phyloP scores from a whole-genome alignment of 1,140 invertebrate genomes.

The Megathymus violae region DNA sequence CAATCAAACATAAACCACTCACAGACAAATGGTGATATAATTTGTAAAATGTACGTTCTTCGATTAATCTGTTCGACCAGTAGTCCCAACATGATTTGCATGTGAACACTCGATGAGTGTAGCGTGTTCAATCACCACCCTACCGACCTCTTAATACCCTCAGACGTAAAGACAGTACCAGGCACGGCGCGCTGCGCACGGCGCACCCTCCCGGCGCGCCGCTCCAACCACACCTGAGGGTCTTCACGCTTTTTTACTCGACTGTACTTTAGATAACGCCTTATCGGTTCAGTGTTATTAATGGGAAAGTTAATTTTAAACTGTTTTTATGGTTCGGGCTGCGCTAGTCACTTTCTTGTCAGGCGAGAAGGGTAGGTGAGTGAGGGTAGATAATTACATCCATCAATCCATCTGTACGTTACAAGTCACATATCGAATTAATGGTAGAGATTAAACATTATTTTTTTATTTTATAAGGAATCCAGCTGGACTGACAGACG shows the following conservation, averaged over 20 bases:
- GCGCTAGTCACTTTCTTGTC: not conserved
- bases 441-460: too few species aligned
- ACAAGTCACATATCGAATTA: too few species aligned
- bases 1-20: too few species aligned
- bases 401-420: too few species aligned
- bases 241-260: conserved; percentile 18
- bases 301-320: conserved; percentile 11
- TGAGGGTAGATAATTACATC: too few species aligned
- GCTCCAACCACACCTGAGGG: conserved; percentile 40
- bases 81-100: conserved; percentile 2
- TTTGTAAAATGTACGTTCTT: not conserved
- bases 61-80: not conserved
- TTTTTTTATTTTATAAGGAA: too few species aligned
- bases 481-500: too few species aligned
- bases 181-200: conserved; percentile 51
- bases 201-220: conserved; percentile 23
- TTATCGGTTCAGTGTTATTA: conserved; percentile 35
- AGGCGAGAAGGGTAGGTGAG: not conserved
- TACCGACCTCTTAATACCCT: conserved; percentile 56
- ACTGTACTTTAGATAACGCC: conserved; percentile 28
- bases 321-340: not conserved
- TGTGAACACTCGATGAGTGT: conserved; percentile 14
- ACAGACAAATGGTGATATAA: too few species aligned
- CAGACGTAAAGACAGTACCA: conserved; percentile 58
- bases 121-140: conserved; percentile 32